These are phyloP conservation scores for Phalanger gymnotis DNA, from an alignment of 2,797 vertebrate species.

Conservation along the genomic window DNA sequence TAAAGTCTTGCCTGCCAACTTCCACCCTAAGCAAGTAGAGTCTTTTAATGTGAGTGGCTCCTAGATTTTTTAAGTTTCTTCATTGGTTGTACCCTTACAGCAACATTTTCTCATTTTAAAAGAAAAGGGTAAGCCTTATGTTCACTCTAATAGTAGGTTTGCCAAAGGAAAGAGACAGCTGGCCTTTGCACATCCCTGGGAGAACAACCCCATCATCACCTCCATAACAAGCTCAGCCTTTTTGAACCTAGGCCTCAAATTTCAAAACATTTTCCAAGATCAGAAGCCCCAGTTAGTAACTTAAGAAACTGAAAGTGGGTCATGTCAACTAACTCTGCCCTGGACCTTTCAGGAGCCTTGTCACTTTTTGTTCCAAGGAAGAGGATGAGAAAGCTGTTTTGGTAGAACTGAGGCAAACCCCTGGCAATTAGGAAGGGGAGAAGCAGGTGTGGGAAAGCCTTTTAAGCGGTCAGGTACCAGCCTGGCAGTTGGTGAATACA, in stretches of 20 bases:
- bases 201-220: not conserved
- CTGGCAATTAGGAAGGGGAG: not conserved
- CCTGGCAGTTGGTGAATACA: slow-evolving; percentile 40
- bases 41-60: slow-evolving; percentile 4
- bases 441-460: slow-evolving; percentile 8
- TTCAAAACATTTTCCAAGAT: slow-evolving; percentile 29
- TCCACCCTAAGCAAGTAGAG: not conserved
- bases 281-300: not conserved
- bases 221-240: not conserved
- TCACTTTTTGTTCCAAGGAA: not conserved
- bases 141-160: not conserved
- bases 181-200: accelerated
- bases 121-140: slow-evolving; percentile 24
- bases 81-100: slow-evolving; percentile 8
- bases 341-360: slow-evolving; percentile 11
- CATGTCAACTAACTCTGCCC: accelerated
- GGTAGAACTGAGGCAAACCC: not conserved
- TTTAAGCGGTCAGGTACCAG: slow-evolving; percentile 27
- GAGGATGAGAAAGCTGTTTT: not conserved
- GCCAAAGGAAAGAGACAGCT: slow-evolving; percentile 8
- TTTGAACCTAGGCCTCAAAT: not conserved
- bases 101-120: not conserved
- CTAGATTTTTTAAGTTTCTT: not conserved
- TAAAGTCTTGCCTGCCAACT: not conserved
- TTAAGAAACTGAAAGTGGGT: slow-evolving; percentile 6